Percentiles rank a stretch among this genome's conserved stretches.
Conservation (phyloP, 1,140 invertebrate genomes). For the Drosophila nebulosa region DNA sequence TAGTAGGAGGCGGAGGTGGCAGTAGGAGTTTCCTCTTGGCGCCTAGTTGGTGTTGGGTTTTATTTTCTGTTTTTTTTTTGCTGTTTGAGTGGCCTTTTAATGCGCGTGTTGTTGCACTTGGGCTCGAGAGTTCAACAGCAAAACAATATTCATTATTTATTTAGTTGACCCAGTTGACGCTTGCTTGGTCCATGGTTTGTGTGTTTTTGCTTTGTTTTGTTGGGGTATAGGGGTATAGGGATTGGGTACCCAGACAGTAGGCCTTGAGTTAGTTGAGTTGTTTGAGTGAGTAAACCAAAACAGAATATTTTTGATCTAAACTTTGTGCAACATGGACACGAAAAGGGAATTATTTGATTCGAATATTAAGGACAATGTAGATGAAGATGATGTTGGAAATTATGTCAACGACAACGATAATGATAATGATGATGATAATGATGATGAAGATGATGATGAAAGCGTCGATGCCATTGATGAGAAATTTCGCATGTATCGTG, state of each 20-base stretch:
- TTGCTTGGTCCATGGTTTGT: slow-evolving; percentile 26
- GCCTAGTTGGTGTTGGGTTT: slow-evolving; percentile 34
- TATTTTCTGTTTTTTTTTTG: slow-evolving; percentile 18
- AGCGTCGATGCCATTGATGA: neutral
- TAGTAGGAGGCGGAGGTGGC: neutral
- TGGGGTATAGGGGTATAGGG: neutral
- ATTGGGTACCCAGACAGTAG: neutral
- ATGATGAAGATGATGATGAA: neutral
- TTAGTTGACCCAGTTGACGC: slow-evolving; percentile 63
- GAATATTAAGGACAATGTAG: neutral
- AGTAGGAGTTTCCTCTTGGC: neutral
- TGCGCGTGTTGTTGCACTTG: slow-evolving; percentile 67
- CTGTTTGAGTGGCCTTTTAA: slow-evolving; percentile 63
- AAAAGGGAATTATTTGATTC: neutral
- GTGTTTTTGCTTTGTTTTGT: neutral
- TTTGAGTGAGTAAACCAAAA: neutral
- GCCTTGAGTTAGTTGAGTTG: slow-evolving; percentile 22
- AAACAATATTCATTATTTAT: slow-evolving; percentile 72
- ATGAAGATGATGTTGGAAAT: neutral
- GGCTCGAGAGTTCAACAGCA: slow-evolving; percentile 36
- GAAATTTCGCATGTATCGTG: neutral
- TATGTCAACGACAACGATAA: neutral
- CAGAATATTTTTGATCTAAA: neutral
- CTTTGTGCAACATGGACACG: neutral
- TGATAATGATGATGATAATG: neutral